Conservation (phyloP, 2,888 invertebrate genomes). For the Brachypalpus laphriformis region DNA sequence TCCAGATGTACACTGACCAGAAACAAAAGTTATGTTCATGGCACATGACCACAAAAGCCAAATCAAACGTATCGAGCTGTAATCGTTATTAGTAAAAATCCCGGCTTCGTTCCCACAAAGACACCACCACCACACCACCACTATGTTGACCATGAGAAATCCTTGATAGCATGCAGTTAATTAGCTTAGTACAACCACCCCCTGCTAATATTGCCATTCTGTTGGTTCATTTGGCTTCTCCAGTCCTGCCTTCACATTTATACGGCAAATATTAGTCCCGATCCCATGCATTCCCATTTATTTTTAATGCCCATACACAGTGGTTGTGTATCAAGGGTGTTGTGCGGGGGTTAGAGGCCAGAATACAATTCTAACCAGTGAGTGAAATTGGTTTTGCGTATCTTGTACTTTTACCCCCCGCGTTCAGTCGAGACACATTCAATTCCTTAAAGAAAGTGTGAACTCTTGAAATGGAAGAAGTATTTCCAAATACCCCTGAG, state of each 20-base stretch:
- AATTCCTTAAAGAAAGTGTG: constrained; percentile 63
- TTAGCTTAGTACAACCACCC: constrained; percentile 65
- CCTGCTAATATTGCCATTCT: constrained; percentile 44
- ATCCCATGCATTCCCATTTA: constrained; percentile 59
- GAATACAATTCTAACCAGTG: constrained; percentile 15
- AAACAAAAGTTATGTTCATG: constrained; percentile 72
- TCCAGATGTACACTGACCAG: constrained; percentile 48
- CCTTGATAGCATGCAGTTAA: constrained; percentile 70
- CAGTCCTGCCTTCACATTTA: constrained; percentile 28
- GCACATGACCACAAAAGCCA: constrained; percentile 69
- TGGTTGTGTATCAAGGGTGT: neutral
- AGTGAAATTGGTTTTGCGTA: constrained; percentile 55
- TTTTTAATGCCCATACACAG: constrained; percentile 64
- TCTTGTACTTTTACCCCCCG: neutral
- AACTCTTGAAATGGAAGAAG: constrained; percentile 57
- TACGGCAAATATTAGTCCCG: constrained; percentile 35
- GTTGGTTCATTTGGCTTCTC: constrained; percentile 55
- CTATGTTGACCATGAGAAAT: constrained; percentile 69
- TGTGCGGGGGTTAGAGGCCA: neutral
- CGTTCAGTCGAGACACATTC: constrained; percentile 37
- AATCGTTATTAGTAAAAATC: constrained; percentile 71
- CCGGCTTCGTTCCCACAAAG: constrained; percentile 42
- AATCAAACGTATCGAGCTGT: constrained; percentile 72
- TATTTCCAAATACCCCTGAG: constrained; percentile 63
- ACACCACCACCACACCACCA: constrained; percentile 16